Evolutionary conservation across 2,113 vertebrate species (phyloP), one percentile per base, ranked within the genome.

Genomic region (Periophthalmus modestus): DNA sequence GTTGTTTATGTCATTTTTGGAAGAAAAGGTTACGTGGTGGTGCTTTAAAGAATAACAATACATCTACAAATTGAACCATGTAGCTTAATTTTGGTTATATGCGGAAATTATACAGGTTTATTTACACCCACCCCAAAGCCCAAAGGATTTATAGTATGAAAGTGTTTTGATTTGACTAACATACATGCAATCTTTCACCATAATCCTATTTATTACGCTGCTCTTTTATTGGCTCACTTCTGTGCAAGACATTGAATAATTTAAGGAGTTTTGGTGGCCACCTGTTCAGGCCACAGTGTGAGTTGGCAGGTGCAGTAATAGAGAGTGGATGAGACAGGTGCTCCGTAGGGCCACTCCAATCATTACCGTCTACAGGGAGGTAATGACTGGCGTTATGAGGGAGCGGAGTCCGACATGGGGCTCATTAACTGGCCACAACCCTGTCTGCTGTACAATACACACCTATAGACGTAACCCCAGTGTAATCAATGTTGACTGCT

Each of bases 331-430:
- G 69, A 1, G 54, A 50, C 79, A 83, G 85, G 85, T 86, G 82
- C 59, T 73, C 68, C 75, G 69, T 21, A 19, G 63, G 75, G 66
- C 2, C 65, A 72, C 75, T 39, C 39, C 68, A 66, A 65, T 87
- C 85, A 88, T 85, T 86, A 86, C 67, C 71, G 81, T 75, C 86
- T 72, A 33, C 78, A 47, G 65, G 82, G 78, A 83, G 85, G 74
- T 88, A 92, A 90, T 85, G 80, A 89, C 48, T 73, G 74, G 81
- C 79, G 77, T 84, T 82, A 89, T 11, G 80, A 88, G 54, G 71
- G 72, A 84, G 79, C 75, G 81, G 86, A 11, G 15, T 68, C 71
- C 80, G 79, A 73, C 79, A 68, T 33, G 78, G 84, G 84, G 81
- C 85, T 85, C 75, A 85, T 92, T 89, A 89, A 34, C 67, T 2